Evolutionary conservation across 2,888 invertebrate genomes (phyloP).

Genomic region (Catocala fraxini): DNA sequence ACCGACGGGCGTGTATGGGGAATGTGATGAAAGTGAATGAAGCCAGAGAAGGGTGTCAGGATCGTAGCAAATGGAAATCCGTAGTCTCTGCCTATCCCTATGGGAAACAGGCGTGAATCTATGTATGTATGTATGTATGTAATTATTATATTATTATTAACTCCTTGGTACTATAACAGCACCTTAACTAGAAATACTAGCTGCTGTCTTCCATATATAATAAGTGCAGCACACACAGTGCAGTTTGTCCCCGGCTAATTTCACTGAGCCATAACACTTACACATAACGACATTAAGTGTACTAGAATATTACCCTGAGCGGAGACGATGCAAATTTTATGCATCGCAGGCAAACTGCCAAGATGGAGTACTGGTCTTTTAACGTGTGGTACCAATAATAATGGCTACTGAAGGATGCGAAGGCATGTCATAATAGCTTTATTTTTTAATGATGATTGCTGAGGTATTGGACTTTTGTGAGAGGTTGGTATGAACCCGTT

Average conservation of each 20-base stretch:
- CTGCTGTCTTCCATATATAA: not conserved
- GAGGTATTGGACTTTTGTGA: too few species aligned
- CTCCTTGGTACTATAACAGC: too few species aligned
- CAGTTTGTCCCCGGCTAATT: not conserved
- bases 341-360: conserved; percentile 1
- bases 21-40: too few species aligned
- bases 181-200: not conserved
- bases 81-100: too few species aligned
- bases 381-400: not conserved
- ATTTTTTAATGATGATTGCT: too few species aligned
- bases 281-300: not conserved
- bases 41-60: too few species aligned
- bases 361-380: not conserved
- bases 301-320: not conserved
- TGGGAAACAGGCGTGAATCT: too few species aligned
- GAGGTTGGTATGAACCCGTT: too few species aligned
- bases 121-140: too few species aligned
- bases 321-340: conserved; percentile 16
- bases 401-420: not conserved
- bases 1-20: too few species aligned
- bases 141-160: too few species aligned
- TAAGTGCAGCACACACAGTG: not conserved
- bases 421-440: not conserved
- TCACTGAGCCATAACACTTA: conserved; percentile 13
- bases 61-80: too few species aligned